A percentile compares a stretch with the other conserved stretches of the same genome.
phyloP scores from a whole-genome alignment of 2,888 invertebrate species.

The Halictus quadricinctus region DNA sequence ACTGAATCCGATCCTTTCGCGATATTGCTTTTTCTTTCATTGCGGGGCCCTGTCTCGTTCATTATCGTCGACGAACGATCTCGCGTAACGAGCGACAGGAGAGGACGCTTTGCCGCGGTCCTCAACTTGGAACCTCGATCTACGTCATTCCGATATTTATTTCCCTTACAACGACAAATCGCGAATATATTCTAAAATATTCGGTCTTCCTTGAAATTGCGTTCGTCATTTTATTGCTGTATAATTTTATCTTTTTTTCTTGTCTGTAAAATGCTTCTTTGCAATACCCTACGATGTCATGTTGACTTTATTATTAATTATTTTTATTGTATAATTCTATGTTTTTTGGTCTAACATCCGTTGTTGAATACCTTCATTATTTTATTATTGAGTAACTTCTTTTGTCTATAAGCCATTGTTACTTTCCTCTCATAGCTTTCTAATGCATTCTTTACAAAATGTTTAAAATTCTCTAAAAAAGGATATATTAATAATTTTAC shows the following conservation, averaged over 20 bases:
- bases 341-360: too few relatives aligned
- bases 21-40: slow-evolving; percentile 8
- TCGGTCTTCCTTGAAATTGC: not conserved
- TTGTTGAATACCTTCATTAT: too few relatives aligned
- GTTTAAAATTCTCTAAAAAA: not conserved
- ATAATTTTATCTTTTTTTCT: not conserved
- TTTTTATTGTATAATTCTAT: too few relatives aligned
- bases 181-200: not conserved
- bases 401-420: not conserved
- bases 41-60: not conserved
- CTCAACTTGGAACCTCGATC: not conserved
- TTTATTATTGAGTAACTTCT: too few relatives aligned
- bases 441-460: not conserved
- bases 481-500: not conserved
- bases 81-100: not conserved
- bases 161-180: not conserved
- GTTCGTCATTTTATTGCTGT: not conserved
- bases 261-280: not conserved
- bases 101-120: not conserved
- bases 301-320: too few relatives aligned
- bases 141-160: not conserved
- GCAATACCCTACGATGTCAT: not conserved
- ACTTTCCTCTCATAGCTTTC: accelerated
- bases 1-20: not conserved
- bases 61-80: slow-evolving; percentile 8